Evolutionary conservation across 2,113 vertebrate genomes (phyloP), one percentile per base, ranked within the genome.

Genomic region (Paraplagusia blochii): DNA sequence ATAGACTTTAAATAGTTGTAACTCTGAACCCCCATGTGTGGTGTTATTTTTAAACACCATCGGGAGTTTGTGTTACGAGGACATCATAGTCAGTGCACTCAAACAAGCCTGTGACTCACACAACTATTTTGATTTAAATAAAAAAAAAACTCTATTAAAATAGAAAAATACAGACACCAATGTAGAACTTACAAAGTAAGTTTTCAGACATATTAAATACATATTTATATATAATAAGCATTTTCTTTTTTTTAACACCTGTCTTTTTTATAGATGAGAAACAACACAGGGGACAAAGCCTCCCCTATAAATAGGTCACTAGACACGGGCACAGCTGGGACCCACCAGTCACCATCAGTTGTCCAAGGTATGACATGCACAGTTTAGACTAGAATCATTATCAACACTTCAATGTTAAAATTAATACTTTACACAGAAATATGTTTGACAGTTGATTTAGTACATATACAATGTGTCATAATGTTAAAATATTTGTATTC

Each of bases 41-140:
- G 52, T 53, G 65, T 77, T 81, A 79, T 81, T 81, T 83, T 83
- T 75, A 81, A 43, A 75, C 62, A 69, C 35, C 54, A 52, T 44
- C 47, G 39, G 58, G 44, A 64, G 63, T 71, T 67, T 73, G 59
- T 65, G 15, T 76, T 69, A 59, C 69, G 17, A 80, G 38, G 54
- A 44, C 22, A 52, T 56, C 29, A 46, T 14, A 17, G 15, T 51
- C 13, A 69, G 16, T 55, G 1, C 15, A 57, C 29, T 5, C 40
- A 50, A 5, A 58, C 18, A 36, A 16, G 22, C 35, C 35, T 39
- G 22, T 29, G 22, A 29, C 22, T 29, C 22, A 29, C 63, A 1
- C 2, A 18, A 39, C 1, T 33, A 11, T 36, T 5, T 35, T 11
- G 5, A 39, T 12, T 34, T 39, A 13, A 5, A 40, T 52, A 39